Base-by-base conservation (phyloP, 64 coral and sea anemone genomes). In the Platygyra sinensis region DNA sequence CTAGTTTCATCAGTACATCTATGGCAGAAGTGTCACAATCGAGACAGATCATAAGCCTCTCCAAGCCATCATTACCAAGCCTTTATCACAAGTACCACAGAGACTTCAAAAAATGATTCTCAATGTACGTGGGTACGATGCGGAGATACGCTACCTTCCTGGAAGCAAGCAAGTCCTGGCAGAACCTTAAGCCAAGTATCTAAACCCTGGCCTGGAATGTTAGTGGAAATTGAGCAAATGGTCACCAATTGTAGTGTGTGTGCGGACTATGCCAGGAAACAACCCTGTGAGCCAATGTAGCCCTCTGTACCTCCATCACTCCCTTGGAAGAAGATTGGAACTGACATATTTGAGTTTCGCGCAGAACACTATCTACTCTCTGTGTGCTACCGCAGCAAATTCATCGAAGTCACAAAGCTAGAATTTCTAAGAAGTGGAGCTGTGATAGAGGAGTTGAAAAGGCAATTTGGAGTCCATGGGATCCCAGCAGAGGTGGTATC, bases 121-220 rank as follows among this genome's bases (percentile, higher is more conserved):
- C n/a, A n/a, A n/a, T n/a, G n/a, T n/a, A n/a, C n/a, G n/a, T n/a
- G n/a, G n/a, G n/a, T n/a, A n/a, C n/a, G n/a, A n/a, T n/a, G n/a
- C n/a, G n/a, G n/a, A 46, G 42, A 46, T 46, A 3, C 42, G 6
- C 7, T 1, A 36, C 42, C 4, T 46, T 8, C n/a, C n/a, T 46
- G 0, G 42, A 5, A 46, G 6, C 6, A 46, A 8, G 0, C 42
- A 46, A 46, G 7, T 8, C n/a, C n/a, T 5, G 4, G n/a, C n/a
- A 46, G 42, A 46, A 46, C n/a, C n/a, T n/a, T n/a, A 8, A 46
- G 42, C 42, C 49, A 83, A 87, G 50, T n/a, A 91, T 52, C 42
- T 86, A n/a, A 73, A 52, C 73, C 75, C 60, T 87, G 86, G 67
- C 83, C 64, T 52, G 67, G 83, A 69, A 86, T 86, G 83, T 72